Percentiles rank a stretch among this genome's conserved stretches.
phyloP scores from a whole-genome alignment of 2,797 vertebrate species.

The Varecia variegata region DNA sequence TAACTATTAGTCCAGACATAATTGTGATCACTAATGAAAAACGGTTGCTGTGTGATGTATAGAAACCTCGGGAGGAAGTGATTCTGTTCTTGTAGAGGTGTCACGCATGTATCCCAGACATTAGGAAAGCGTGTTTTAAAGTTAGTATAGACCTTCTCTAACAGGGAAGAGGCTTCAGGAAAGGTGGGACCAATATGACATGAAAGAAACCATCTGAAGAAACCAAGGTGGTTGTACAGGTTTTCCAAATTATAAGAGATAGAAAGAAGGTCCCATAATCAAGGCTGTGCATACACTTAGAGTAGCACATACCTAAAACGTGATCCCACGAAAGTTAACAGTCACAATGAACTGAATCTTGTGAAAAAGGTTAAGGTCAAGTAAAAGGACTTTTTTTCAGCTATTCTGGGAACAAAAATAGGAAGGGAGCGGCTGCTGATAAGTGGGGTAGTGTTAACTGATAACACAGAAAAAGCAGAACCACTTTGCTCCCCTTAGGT shows the following conservation, averaged over 20 bases:
- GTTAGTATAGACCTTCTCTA: background rate
- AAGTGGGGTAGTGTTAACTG: background rate
- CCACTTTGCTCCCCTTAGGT: background rate
- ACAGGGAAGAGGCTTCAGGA: background rate
- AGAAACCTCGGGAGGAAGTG: background rate
- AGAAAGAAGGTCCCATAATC: background rate
- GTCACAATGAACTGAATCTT: background rate
- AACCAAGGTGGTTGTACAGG: background rate
- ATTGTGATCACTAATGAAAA: background rate
- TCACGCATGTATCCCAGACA: background rate
- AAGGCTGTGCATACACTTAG: background rate
- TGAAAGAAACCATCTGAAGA: background rate
- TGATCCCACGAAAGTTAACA: background rate
- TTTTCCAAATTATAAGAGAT: background rate
- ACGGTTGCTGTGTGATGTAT: background rate
- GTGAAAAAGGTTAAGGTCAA: background rate
- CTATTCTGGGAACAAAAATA: conserved; percentile 16
- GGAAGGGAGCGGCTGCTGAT: conserved; percentile 11
- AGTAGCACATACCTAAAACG: background rate
- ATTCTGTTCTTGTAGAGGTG: background rate
- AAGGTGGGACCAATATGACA: background rate
- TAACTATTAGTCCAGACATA: background rate
- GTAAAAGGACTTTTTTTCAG: background rate
- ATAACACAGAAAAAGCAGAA: conserved; percentile 60
- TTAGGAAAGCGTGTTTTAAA: background rate